phyloP scores from a whole-genome alignment of 2,113 vertebrate genomes.

The Serinus canaria region DNA sequence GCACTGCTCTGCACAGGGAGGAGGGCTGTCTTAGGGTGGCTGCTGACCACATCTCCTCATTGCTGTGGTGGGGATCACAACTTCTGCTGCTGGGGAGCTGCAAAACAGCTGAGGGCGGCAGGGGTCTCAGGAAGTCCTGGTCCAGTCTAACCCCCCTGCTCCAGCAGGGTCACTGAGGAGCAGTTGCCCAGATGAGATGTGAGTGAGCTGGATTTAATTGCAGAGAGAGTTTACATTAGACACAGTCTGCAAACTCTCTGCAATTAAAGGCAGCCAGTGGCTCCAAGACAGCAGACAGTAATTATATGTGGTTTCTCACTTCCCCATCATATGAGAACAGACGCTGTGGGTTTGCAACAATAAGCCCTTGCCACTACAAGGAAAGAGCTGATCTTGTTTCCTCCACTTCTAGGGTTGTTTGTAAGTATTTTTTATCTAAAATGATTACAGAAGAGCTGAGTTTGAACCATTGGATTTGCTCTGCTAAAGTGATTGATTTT shows the following conservation, averaged over 20 bases:
- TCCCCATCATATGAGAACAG: not conserved
- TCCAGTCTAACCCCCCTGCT: not conserved
- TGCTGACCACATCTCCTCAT: not conserved
- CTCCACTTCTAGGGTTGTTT: not conserved
- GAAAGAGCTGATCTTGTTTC: not conserved
- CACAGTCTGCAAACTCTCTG: not conserved
- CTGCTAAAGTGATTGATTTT: not conserved
- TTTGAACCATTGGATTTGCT: not conserved
- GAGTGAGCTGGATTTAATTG: not conserved
- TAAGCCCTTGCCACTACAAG: not conserved
- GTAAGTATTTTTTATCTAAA: not conserved
- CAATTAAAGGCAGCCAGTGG: not conserved
- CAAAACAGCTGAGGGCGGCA: not conserved
- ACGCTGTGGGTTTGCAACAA: not conserved
- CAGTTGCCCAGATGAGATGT: not conserved
- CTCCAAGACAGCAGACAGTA: not conserved
- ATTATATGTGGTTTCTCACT: not conserved
- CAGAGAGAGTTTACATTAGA: not conserved
- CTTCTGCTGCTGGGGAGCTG: not conserved
- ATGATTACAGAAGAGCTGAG: not conserved
- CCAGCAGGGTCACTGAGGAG: not conserved
- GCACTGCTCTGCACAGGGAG: accelerated
- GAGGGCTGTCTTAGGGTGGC: not conserved
- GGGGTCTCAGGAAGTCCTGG: not conserved
- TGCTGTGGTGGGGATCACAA: not conserved